Conservation (phyloP, 2,113 vertebrate genomes). For the Mola mola region DNA sequence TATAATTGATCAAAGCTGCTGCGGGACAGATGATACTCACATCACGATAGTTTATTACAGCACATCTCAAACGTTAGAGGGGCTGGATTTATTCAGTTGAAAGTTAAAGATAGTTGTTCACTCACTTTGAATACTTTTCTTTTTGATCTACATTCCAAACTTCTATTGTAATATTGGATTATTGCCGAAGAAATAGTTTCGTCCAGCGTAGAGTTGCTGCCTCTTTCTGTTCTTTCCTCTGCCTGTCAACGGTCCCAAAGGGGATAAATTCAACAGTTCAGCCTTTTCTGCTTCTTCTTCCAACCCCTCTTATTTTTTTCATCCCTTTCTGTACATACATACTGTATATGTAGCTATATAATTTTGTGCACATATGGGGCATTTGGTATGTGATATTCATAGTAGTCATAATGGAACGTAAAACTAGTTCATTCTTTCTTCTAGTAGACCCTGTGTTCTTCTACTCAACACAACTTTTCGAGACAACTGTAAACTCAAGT, state of each 20-base stretch:
- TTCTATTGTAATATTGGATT: slow-evolving; percentile 50
- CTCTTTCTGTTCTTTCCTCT: slow-evolving; percentile 27
- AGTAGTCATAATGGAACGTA: slow-evolving; percentile 56
- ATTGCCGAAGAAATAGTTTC: slow-evolving; percentile 69
- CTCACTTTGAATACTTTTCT: slow-evolving; percentile 13
- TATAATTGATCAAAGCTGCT: slow-evolving; percentile 1
- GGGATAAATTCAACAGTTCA: slow-evolving; percentile 38
- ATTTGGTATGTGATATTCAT: slow-evolving; percentile 79
- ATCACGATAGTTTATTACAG: slow-evolving; percentile 3
- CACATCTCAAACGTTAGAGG: not conserved
- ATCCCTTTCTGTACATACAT: slow-evolving; percentile 73
- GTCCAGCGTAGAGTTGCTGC: slow-evolving; percentile 39
- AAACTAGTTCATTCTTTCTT: slow-evolving; percentile 61
- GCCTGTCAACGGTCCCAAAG: slow-evolving; percentile 43
- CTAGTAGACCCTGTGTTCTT: slow-evolving; percentile 39
- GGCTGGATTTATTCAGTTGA: slow-evolving; percentile 8
- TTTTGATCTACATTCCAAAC: slow-evolving; percentile 58
- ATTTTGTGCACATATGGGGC: slow-evolving; percentile 70
- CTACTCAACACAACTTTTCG: slow-evolving; percentile 54
- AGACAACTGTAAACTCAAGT: slow-evolving; percentile 85
- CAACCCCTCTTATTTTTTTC: not conserved
- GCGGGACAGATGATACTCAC: slow-evolving; percentile 7
- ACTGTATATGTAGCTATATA: slow-evolving; percentile 71
- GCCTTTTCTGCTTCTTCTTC: too few species aligned
- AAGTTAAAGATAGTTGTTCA: too few species aligned